phyloP scores from a whole-genome alignment of 1,140 invertebrate species.

The Anoplolepis gracilipes region DNA sequence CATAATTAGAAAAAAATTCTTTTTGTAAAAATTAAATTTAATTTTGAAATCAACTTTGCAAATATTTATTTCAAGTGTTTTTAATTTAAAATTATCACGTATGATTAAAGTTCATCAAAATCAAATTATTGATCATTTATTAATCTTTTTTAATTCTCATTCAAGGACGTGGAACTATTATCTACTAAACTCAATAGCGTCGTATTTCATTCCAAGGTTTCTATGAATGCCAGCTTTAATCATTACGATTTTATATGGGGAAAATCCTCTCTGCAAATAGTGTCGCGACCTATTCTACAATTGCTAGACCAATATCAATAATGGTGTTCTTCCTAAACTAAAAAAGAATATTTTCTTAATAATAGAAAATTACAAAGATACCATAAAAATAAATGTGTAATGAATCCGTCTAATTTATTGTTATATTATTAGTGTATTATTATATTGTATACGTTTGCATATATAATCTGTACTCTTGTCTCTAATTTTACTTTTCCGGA shows the following conservation, averaged over 20 bases:
- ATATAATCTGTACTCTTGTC: conserved; percentile 29
- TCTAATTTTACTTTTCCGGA: conserved; percentile 8
- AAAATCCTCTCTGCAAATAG: conserved; percentile 72
- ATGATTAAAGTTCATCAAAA: conserved; percentile 27
- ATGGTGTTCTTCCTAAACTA: background rate
- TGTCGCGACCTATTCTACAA: conserved; percentile 79
- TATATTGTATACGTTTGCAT: conserved; percentile 45
- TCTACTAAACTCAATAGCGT: conserved; percentile 78
- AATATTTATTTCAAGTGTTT: background rate
- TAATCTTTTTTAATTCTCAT: conserved; percentile 37
- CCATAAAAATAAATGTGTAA: conserved; percentile 20
- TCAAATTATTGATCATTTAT: conserved; percentile 4
- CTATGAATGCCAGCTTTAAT: conserved; percentile 79
- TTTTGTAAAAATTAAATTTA: conserved; percentile 1
- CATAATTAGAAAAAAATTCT: background rate
- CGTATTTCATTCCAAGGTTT: conserved; percentile 77
- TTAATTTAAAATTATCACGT: conserved; percentile 2
- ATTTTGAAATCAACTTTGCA: background rate
- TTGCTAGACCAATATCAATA: conserved; percentile 78
- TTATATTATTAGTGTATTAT: conserved; percentile 47
- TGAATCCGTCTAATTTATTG: conserved; percentile 56
- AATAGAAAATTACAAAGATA: background rate
- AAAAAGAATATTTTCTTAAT: background rate
- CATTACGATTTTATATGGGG: conserved; percentile 87
- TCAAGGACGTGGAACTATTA: conserved; percentile 82